Conservation (phyloP, 2,113 vertebrate genomes). For the Calidris pygmaea region DNA sequence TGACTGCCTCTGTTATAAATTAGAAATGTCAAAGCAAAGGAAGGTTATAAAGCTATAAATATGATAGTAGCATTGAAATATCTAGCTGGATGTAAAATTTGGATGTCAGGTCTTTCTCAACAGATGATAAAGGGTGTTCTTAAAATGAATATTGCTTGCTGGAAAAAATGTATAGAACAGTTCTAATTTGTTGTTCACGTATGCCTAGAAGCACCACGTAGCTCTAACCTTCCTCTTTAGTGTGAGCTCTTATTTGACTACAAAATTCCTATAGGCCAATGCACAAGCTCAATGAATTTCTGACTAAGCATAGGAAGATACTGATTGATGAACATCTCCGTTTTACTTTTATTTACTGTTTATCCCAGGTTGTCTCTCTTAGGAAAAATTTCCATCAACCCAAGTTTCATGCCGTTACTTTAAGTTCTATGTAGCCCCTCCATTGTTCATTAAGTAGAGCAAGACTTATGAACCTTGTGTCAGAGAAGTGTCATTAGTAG, state of each 20-base stretch:
- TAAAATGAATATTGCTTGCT: neutral
- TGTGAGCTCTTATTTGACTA: neutral
- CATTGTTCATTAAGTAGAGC: neutral
- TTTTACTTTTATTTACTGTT: neutral
- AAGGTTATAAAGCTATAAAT: slow-evolving; percentile 27
- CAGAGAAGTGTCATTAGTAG: neutral
- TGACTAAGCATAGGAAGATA: neutral
- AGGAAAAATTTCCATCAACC: neutral
- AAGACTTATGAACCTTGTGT: neutral
- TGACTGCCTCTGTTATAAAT: slow-evolving; percentile 9
- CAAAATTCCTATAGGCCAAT: neutral
- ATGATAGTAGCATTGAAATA: slow-evolving; percentile 10
- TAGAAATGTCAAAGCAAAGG: slow-evolving; percentile 15
- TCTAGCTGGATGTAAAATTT: neutral
- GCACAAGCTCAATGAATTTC: neutral
- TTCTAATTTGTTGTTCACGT: neutral
- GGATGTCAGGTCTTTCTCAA: neutral
- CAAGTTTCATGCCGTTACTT: neutral
- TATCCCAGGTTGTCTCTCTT: neutral
- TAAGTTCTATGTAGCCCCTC: accelerated
- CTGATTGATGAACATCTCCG: neutral
- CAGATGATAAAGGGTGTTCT: neutral
- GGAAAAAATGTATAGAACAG: neutral
- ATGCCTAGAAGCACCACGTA: accelerated
- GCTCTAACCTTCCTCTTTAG: neutral